A percentile compares a stretch with the other conserved stretches of the same genome.
phyloP scores from a whole-genome alignment of 2,113 vertebrate species.

The Pomatostomus ruficeps region DNA sequence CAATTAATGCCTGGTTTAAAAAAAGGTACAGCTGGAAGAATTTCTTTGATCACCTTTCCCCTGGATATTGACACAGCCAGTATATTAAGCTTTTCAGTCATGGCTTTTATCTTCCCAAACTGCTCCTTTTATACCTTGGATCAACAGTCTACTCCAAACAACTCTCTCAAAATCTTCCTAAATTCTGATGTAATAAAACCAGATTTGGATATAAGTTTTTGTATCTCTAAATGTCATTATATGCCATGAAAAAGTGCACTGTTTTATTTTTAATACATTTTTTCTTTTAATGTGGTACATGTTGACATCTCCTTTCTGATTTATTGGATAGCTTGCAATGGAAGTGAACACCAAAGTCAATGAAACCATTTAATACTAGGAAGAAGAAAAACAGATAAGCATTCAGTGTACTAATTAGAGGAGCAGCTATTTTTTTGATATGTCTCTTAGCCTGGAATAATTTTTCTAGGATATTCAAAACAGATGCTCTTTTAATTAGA shows the following conservation, averaged over 20 bases:
- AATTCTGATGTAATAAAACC: neutral
- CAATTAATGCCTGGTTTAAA: neutral
- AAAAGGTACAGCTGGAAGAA: neutral
- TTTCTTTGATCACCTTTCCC: neutral
- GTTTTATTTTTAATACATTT: neutral
- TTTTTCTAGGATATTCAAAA: slow-evolving; percentile 36
- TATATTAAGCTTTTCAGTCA: neutral
- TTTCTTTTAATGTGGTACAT: neutral
- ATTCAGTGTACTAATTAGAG: neutral
- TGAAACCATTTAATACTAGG: neutral
- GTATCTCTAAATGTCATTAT: neutral
- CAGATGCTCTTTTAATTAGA: slow-evolving; percentile 61
- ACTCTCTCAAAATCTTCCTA: neutral
- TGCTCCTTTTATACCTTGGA: neutral
- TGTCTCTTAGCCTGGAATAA: neutral
- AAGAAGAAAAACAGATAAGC: slow-evolving; percentile 1
- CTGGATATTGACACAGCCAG: neutral
- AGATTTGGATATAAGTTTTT: neutral
- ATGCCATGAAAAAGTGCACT: neutral
- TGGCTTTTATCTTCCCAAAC: neutral
- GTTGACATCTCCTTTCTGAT: neutral
- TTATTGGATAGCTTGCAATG: neutral
- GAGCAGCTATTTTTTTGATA: slow-evolving; percentile 12
- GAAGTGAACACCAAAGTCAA: neutral
- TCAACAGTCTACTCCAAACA: neutral